Evolutionary conservation across 2,797 vertebrate genomes (phyloP), one percentile per base, ranked within the genome.

Genomic region (Linurgus olivaceus): DNA sequence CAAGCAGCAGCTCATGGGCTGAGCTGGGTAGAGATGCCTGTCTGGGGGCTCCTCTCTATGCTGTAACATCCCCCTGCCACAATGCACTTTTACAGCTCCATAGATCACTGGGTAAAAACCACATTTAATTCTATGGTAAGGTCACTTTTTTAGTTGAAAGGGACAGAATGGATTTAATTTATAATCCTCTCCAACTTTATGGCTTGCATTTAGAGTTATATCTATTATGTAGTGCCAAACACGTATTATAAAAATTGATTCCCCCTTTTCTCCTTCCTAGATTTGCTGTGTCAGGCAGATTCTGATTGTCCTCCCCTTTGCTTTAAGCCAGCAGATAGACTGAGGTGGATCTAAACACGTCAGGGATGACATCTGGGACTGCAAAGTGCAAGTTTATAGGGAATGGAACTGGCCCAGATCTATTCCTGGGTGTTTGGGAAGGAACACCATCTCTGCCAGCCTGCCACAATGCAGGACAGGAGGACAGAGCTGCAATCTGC

Each of bases 81-180:
- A 37, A 79, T 62, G 84, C 42, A 40, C 67, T 94, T 97, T 84
- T 92, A 94, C 73, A 73, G 63, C 94, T 76, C 79, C 54, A 86
- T 84, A 96, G 82, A 96, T 95, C 94, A 95, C 76, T 10, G 71
- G 65, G 78, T 74, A 75, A 92, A 95, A 94, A 62, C 2, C 88
- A 88, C 94, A 93, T 85, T 86, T 89, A 93, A 84, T 94, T 93
- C 95, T 82, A 80, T 28, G 71, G 85, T 95, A 94, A 97, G 96
- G 96, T 96, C 96, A 97, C 95, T 88, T 95, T 96, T 95, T 96
- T 93, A 88, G 58, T 97, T 96, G 94, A 97, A 96, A 96, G 88
- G 95, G 89, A 95, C 82, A 86, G 95, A 92, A 94, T 4, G 21
- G 90, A 57, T 96, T 97, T 97, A 95, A 97, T 97, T 97, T 97